Evolutionary conservation across 1,140 invertebrate species (phyloP).

Genomic region (Coelopa frigida): DNA sequence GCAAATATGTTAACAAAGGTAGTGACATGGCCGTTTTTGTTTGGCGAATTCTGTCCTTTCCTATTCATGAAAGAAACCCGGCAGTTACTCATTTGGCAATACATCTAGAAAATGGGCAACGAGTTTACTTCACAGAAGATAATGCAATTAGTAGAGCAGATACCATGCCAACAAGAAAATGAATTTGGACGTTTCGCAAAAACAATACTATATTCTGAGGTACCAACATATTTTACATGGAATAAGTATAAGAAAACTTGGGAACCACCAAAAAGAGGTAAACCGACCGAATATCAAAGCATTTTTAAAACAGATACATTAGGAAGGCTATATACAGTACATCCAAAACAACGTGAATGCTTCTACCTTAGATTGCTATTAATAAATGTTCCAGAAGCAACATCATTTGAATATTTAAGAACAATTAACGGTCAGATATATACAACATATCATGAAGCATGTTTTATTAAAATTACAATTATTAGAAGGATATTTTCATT

Average conservation of each 20-base stretch:
- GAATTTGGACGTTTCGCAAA: conserved; percentile 38
- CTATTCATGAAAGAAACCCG: no score
- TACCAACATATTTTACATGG: conserved; percentile 44
- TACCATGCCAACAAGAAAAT: conserved; percentile 29
- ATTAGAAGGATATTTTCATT: conserved; percentile 37
- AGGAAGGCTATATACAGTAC: conserved; percentile 41
- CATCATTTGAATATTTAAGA: conserved; percentile 38
- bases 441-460: conserved; percentile 41
- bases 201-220: conserved; percentile 44
- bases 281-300: conserved; percentile 18
- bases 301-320: conserved; percentile 27
- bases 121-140: conserved; percentile 31
- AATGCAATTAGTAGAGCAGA: conserved; percentile 35
- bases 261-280: conserved; percentile 8
- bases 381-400: conserved; percentile 40
- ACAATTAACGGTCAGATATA: conserved; percentile 40
- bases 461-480: conserved; percentile 33
- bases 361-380: conserved; percentile 44
- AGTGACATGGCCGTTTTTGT: conserved; percentile 31
- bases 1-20: conserved; percentile 46
- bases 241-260: conserved; percentile 29
- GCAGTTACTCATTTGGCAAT: no score
- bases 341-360: conserved; percentile 39
- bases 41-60: conserved; percentile 29
- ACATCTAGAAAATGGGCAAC: conserved; percentile 43